Evolutionary conservation across 1,140 invertebrate genomes (phyloP).

Genomic region (Mya arenaria): DNA sequence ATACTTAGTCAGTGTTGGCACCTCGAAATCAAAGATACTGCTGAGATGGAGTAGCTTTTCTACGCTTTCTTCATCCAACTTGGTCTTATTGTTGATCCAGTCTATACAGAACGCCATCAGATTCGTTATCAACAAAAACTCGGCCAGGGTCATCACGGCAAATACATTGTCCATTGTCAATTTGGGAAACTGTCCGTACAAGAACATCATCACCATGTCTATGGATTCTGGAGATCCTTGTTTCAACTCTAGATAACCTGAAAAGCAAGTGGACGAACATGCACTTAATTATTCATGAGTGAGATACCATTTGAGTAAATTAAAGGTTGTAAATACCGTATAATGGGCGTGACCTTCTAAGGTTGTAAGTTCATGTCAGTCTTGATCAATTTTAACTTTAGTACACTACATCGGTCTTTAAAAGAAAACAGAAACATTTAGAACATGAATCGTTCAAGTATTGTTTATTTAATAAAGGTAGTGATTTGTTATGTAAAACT

Average conservation of each 20-base stretch:
- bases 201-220: background rate
- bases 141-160: background rate
- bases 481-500: too few relatives aligned
- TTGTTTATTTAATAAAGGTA: too few relatives aligned
- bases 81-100: background rate
- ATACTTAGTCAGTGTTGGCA: background rate
- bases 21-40: background rate
- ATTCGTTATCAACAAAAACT: background rate
- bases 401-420: too few relatives aligned
- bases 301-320: too few relatives aligned
- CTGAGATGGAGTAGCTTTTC: background rate
- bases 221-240: background rate
- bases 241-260: background rate
- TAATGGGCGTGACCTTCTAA: too few relatives aligned
- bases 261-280: too few relatives aligned
- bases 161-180: background rate
- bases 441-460: too few relatives aligned
- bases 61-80: background rate
- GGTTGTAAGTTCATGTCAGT: too few relatives aligned
- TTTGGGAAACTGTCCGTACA: background rate
- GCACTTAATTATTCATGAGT: too few relatives aligned
- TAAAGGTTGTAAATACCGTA: too few relatives aligned
- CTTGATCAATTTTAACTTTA: too few relatives aligned
- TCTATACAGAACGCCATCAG: background rate
- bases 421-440: too few relatives aligned